Base-by-base conservation (phyloP, 2,797 vertebrate species). In the Anas acuta region DNA sequence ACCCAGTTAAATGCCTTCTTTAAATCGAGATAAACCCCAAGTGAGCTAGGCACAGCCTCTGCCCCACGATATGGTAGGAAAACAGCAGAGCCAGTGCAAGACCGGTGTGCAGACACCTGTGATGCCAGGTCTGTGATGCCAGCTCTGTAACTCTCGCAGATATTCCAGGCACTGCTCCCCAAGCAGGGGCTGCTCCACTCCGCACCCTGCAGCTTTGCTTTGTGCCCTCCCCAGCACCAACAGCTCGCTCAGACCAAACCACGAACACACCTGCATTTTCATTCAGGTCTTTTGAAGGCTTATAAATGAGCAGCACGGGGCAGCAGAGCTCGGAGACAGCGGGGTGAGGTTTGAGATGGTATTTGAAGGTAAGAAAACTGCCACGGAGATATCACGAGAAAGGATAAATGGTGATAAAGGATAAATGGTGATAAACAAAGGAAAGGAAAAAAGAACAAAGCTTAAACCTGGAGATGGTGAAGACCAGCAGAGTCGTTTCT, bases 241-340 rank as follows among this genome's bases (percentile, higher is more conserved):
- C 0, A 0, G 1, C 8, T 73, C 9, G 0, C 47, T 5, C 25
- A 2, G 9, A 28, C 0, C 2, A 6, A 43, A 39, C 56, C 10
- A 25, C 49, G 6, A 4, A 17, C 12, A 61, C 21, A 12, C 8
- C 79, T 16, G 9, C 11, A 26, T 62, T 67, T 18, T n/a, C 47
- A 67, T 11, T 4, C 5, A 56, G 11, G 47, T 32, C 30, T 19
- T 71, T 2, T 20, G 33, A 28, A 49, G 47, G 28, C 35, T 54
- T 41, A 7, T 53, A 65, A 82, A 32, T 41, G 39, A 77, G 21
- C 43, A 32, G 33, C 21, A 13, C 25, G 13, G 53, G 21, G 13
- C 77, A 65, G 57, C 37, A 66, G 35, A 32, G n/a, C n/a, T 43
- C 7, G 19, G 32, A 73, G 32, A 26, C 10, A 45, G 51, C 65